phyloP scores from a whole-genome alignment of 2,113 vertebrate genomes.

The Cochlearius cochlearius region DNA sequence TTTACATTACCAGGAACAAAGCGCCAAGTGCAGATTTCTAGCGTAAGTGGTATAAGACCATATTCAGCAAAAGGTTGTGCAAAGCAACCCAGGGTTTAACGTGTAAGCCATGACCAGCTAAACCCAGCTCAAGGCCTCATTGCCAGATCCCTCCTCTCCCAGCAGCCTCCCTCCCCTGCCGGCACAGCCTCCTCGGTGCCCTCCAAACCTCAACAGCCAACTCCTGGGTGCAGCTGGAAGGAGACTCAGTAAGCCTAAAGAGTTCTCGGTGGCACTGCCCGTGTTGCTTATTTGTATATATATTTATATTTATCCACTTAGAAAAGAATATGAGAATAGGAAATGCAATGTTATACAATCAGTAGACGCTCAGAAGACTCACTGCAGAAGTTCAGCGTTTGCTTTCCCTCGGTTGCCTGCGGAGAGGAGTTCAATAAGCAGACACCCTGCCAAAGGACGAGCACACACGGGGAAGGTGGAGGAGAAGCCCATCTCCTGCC shows the following conservation, averaged over 20 bases:
- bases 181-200: accelerated
- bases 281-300: not conserved
- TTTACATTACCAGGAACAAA: not conserved
- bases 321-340: not conserved
- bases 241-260: not conserved
- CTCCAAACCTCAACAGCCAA: not conserved
- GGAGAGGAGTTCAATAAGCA: not conserved
- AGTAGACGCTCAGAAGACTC: not conserved
- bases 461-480: not conserved
- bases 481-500: not conserved
- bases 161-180: not conserved
- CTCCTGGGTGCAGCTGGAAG: not conserved
- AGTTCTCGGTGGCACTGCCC: not conserved
- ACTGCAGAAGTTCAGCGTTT: accelerated
- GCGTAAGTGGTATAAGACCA: not conserved
- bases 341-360: not conserved
- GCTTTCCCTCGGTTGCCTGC: not conserved
- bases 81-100: not conserved
- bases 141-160: not conserved
- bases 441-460: not conserved
- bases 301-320: no score
- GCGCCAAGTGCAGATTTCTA: not conserved
- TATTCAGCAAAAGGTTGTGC: not conserved
- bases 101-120: not conserved
- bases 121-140: not conserved